Evolutionary conservation across 2,888 invertebrate species (phyloP).

Genomic region (Cantharis rufa): DNA sequence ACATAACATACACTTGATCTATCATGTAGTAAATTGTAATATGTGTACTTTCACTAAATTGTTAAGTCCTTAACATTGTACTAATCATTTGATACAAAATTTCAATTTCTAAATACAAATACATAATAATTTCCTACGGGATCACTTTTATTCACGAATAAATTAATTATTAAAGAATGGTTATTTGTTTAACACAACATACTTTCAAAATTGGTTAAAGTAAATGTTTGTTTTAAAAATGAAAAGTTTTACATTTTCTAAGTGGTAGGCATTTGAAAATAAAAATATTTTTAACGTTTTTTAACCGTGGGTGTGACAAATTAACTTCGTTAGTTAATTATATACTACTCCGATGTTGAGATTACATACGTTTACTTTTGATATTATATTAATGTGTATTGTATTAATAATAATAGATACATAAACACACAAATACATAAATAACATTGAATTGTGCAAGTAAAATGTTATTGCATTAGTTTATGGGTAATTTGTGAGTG

Average conservation of each 20-base stretch:
- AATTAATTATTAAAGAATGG: background rate
- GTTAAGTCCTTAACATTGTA: background rate
- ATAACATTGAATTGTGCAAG: background rate
- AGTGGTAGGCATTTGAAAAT: background rate
- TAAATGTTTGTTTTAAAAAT: background rate
- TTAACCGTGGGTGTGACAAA: background rate
- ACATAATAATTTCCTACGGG: background rate
- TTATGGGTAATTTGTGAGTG: background rate
- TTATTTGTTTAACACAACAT: background rate
- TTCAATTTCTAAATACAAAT: background rate
- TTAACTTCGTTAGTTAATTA: background rate
- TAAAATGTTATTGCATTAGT: background rate
- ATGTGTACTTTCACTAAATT: conserved; percentile 1
- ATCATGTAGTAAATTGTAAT: background rate
- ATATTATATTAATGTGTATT: background rate
- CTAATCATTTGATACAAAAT: background rate
- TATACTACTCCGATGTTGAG: background rate
- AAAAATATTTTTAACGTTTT: background rate
- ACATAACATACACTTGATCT: background rate
- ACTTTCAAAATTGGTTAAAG: background rate
- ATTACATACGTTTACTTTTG: background rate
- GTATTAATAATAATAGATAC: background rate
- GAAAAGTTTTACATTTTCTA: background rate
- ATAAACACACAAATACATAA: background rate
- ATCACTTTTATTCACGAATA: background rate